Evolutionary conservation across 2,113 vertebrate species (phyloP), one percentile per base, ranked within the genome.

Genomic region (Neopipo cinnamomea): DNA sequence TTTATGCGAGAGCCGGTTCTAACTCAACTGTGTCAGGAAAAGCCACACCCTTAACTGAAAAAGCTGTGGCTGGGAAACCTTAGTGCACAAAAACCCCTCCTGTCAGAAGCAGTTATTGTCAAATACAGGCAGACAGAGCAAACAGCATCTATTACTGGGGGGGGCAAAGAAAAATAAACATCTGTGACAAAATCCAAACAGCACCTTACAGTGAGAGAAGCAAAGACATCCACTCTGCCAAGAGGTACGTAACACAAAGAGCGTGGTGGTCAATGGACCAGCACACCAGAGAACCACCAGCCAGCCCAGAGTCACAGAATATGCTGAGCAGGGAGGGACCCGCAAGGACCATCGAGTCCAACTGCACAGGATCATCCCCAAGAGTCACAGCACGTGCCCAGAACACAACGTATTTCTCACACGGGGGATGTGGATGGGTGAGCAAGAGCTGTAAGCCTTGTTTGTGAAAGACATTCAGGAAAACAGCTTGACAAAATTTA

Each of bases 11-110:
- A 85, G 78, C 5, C 83, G 67, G 47, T 30, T 66, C 37, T 20
- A 75, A 79, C 58, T 58, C 14, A 67, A 63, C 46, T 16, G 15
- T 31, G 33, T 12, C 77, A 88, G 58, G 63, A 87, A 82, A 65
- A 73, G 50, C 67, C 94, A 96, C 95, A 91, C 95, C 95, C 96
- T 58, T 89, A 97, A 95, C 94, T 73, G 94, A 93, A 91, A 52
- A 83, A 39, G n/a, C 28, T 5, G 0, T 0, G 6, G 41, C 78
- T 68, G 87, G 66, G 89, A 91, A 85, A 74, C 0, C 0, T 1
- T 50, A 73, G n/a, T 2, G 70, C 49, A 72, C 4, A 47, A 42
- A 52, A 73, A 49, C 25, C 22, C 18, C 27, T 82, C 56, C 53
- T 89, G 61, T 56, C 12, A 7, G 12, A 55, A 92, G 44, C 31